Conservation (phyloP, 2,797 vertebrate genomes). For the Fratercula arctica region DNA sequence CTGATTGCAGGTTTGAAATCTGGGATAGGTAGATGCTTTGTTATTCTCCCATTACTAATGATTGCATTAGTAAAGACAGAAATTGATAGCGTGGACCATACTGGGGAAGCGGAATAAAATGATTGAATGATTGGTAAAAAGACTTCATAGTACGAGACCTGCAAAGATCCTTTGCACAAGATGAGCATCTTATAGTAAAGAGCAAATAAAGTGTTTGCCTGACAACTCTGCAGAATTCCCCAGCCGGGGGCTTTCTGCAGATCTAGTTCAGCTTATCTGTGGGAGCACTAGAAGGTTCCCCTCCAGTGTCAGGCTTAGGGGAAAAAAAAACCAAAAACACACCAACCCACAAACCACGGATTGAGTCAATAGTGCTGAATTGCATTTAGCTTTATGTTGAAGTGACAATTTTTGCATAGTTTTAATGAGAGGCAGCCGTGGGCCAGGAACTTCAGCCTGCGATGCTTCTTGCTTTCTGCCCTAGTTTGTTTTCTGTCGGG, state of each 20-base stretch:
- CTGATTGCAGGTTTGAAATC: constrained; percentile 60
- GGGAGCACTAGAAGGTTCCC: neutral
- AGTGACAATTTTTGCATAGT: constrained; percentile 18
- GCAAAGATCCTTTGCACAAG: neutral
- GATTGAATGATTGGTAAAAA: constrained; percentile 58
- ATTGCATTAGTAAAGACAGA: constrained; percentile 37
- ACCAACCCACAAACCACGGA: neutral
- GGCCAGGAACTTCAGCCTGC: constrained; percentile 39
- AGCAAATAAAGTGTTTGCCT: neutral
- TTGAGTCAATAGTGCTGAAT: constrained; percentile 14
- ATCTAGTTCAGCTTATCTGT: neutral
- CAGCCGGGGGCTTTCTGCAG: neutral
- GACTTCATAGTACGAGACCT: neutral
- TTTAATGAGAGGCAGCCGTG: constrained; percentile 55
- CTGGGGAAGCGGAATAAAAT: constrained; percentile 46
- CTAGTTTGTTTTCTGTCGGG: neutral
- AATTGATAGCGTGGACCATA: constrained; percentile 48
- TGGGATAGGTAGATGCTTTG: constrained; percentile 5
- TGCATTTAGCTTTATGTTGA: constrained; percentile 42
- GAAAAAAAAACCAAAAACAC: neutral
- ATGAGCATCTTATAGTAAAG: neutral
- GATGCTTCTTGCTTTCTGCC: neutral
- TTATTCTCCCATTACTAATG: constrained; percentile 46
- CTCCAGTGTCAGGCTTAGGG: neutral
- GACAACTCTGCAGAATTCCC: neutral